Evolutionary conservation across 2,113 vertebrate genomes (phyloP).

Genomic region (Pachycephala philippinensis): DNA sequence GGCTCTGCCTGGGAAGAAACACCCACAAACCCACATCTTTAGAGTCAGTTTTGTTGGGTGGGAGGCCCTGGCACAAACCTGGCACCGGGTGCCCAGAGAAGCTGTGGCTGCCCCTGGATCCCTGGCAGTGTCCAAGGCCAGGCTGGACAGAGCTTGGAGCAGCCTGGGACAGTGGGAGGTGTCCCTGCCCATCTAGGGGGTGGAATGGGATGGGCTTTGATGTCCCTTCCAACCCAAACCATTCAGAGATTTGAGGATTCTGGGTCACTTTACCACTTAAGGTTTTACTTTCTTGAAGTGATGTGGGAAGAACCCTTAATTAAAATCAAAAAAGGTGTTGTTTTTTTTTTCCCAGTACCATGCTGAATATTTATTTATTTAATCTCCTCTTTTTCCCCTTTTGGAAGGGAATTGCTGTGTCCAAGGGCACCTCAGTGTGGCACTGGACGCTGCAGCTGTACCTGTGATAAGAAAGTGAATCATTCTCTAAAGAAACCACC

Average conservation of each 20-base stretch:
- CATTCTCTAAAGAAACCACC: background rate
- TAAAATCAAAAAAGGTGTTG: background rate
- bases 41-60: background rate
- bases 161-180: accelerated
- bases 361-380: background rate
- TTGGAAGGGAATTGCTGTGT: background rate
- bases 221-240: background rate
- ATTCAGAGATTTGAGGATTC: background rate
- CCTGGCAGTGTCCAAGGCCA: background rate
- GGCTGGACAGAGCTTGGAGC: background rate
- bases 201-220: accelerated
- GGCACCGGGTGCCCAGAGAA: background rate
- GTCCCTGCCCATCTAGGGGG: background rate
- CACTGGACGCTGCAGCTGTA: background rate
- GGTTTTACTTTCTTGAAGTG: background rate
- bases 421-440: background rate
- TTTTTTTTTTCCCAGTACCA: background rate
- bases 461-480: background rate
- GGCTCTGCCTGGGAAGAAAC: background rate
- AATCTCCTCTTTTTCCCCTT: background rate
- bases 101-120: background rate
- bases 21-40: background rate
- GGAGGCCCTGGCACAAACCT: background rate
- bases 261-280: accelerated
- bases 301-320: background rate